Evolutionary conservation across 2,888 invertebrate species (phyloP).

Genomic region (Onthophagus sagittarius): DNA sequence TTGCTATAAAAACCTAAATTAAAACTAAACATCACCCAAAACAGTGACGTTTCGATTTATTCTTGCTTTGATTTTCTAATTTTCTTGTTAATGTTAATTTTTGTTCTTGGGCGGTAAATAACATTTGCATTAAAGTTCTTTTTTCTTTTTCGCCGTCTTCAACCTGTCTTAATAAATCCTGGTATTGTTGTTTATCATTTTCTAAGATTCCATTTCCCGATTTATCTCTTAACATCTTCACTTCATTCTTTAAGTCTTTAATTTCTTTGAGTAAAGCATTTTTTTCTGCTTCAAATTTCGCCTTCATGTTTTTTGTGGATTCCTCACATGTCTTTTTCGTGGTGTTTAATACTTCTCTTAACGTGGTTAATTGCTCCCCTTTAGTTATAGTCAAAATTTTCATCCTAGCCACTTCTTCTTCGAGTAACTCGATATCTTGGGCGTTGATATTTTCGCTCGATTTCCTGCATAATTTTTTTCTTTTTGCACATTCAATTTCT

Average conservation of each 20-base stretch:
- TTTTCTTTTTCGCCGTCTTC: background rate
- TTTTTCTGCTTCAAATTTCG: background rate
- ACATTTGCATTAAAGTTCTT: background rate
- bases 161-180: background rate
- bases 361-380: background rate
- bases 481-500: background rate
- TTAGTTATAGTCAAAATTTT: conserved; percentile 1
- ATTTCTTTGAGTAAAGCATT: background rate
- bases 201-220: no score
- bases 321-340: background rate
- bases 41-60: background rate
- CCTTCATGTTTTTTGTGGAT: background rate
- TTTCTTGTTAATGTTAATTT: background rate
- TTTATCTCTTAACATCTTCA: background rate
- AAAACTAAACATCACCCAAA: no score
- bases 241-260: background rate
- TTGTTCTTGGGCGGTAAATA: background rate
- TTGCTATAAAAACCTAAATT: background rate
- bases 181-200: no score
- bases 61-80: background rate
- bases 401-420: background rate
- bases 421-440: background rate
- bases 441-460: background rate
- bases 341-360: background rate
- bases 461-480: background rate